Evolutionary conservation across 2,113 vertebrate genomes (phyloP).

Genomic region (Beaufortia kweichowensis): DNA sequence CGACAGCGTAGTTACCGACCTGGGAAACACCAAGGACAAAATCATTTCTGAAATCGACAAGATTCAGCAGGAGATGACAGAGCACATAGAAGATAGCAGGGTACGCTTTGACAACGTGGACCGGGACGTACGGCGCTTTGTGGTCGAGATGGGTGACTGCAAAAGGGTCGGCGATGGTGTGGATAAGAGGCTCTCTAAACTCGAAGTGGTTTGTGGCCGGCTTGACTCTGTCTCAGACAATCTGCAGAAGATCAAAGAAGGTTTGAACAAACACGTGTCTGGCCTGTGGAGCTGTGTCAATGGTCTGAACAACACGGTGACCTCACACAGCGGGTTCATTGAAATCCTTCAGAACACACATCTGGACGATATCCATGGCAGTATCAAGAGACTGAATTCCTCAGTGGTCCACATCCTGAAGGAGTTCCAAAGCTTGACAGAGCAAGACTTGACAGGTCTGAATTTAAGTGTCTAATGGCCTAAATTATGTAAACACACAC

Average conservation of each 20-base stretch:
- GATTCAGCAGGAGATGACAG: slow-evolving; percentile 82
- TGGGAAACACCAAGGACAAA: slow-evolving; percentile 84
- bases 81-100: slow-evolving; percentile 79
- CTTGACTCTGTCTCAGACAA: slow-evolving; percentile 80
- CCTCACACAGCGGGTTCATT: slow-evolving; percentile 72
- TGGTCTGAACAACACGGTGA: slow-evolving; percentile 79
- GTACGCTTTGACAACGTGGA: slow-evolving; percentile 74
- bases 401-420: slow-evolving; percentile 75
- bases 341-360: slow-evolving; percentile 78
- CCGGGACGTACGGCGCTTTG: slow-evolving; percentile 67
- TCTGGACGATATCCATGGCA: slow-evolving; percentile 69
- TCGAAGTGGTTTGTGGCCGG: slow-evolving; percentile 84
- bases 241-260: slow-evolving; percentile 83
- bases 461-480: slow-evolving; percentile 70
- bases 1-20: slow-evolving; percentile 80
- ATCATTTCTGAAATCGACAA: slow-evolving; percentile 90
- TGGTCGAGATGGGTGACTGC: slow-evolving; percentile 74
- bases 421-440: slow-evolving; percentile 69
- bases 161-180: slow-evolving; percentile 72
- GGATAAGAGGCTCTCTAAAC: slow-evolving; percentile 84
- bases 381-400: slow-evolving; percentile 80
- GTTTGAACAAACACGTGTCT: slow-evolving; percentile 83
- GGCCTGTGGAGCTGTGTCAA: slow-evolving; percentile 83
- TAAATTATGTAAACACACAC: too few relatives aligned
- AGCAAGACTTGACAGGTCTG: slow-evolving; percentile 58